A percentile compares a stretch with the other conserved stretches of the same genome.
These are phyloP conservation scores for Tokudaia tokunoshimensis DNA, from an alignment of 2,797 vertebrate species.

Conservation along the genomic window DNA sequence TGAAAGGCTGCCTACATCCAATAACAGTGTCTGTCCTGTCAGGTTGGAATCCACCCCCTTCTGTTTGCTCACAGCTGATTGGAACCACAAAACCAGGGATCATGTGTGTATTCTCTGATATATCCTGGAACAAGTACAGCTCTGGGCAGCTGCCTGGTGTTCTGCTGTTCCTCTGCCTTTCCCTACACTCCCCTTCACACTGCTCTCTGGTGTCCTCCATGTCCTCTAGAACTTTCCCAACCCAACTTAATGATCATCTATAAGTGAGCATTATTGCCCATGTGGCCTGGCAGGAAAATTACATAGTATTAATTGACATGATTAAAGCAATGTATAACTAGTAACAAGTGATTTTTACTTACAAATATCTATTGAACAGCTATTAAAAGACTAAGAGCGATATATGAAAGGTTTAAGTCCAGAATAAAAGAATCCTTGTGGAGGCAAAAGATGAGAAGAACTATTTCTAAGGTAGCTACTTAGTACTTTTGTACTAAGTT, in stretches of 20 bases:
- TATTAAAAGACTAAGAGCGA: not conserved
- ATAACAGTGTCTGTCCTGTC: not conserved
- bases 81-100: not conserved
- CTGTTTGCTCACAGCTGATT: not conserved
- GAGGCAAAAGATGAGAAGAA: slow-evolving; percentile 24
- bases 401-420: slow-evolving; percentile 10
- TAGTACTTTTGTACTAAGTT: not conserved
- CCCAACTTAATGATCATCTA: not conserved
- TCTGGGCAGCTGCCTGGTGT: no score
- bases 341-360: slow-evolving; percentile 37
- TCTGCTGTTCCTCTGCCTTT: not conserved
- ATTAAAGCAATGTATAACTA: not conserved
- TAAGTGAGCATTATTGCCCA: not conserved
- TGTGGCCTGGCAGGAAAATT: not conserved
- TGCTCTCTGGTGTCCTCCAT: not conserved
- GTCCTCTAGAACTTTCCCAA: not conserved
- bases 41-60: not conserved
- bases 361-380: slow-evolving; percentile 23
- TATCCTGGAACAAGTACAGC: not conserved
- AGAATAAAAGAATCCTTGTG: slow-evolving; percentile 41
- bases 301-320: not conserved
- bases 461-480: not conserved
- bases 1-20: not conserved
- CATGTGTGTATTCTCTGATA: rapidly evolving
- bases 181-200: not conserved